phyloP scores from a whole-genome alignment of 1,140 invertebrate species.

The Leguminivora glycinivorella region DNA sequence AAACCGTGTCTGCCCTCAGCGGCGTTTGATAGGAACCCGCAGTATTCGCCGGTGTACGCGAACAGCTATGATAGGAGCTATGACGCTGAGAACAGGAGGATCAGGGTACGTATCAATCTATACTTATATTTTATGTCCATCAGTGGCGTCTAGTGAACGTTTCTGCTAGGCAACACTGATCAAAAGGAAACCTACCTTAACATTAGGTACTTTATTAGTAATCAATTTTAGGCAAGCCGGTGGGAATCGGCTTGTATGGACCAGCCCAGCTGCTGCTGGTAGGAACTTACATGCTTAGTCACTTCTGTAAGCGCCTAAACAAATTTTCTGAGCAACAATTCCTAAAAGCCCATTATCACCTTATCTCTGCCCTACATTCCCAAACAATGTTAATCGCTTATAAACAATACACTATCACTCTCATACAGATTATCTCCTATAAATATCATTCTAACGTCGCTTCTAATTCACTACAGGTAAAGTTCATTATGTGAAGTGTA shows the following conservation, averaged over 20 bases:
- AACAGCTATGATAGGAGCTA: conserved; percentile 61
- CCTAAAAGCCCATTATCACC: neutral
- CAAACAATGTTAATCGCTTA: conserved; percentile 18
- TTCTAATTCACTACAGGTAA: neutral
- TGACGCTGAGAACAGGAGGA: conserved; percentile 62
- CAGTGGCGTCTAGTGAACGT: too few relatives aligned
- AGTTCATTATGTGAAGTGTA: neutral
- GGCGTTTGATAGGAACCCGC: conserved; percentile 62
- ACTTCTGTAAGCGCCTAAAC: neutral
- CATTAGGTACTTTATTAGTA: too few relatives aligned
- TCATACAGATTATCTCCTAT: conserved; percentile 5
- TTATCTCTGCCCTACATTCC: conserved; percentile 20
- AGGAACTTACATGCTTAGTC: too few relatives aligned
- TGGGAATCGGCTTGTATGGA: too few relatives aligned
- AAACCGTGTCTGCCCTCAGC: conserved; percentile 49
- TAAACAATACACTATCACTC: conserved; percentile 4
- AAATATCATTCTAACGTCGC: neutral
- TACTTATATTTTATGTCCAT: too few relatives aligned
- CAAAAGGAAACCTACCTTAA: too few relatives aligned
- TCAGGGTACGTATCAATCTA: conserved; percentile 55
- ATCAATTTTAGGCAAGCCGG: too few relatives aligned
- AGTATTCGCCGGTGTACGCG: conserved; percentile 65
- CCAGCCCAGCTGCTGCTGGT: too few relatives aligned
- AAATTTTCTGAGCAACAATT: neutral
- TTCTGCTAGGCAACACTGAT: too few relatives aligned